Evolutionary conservation across 2,888 invertebrate species (phyloP).

Genomic region (Pharmacophagus antenor): DNA sequence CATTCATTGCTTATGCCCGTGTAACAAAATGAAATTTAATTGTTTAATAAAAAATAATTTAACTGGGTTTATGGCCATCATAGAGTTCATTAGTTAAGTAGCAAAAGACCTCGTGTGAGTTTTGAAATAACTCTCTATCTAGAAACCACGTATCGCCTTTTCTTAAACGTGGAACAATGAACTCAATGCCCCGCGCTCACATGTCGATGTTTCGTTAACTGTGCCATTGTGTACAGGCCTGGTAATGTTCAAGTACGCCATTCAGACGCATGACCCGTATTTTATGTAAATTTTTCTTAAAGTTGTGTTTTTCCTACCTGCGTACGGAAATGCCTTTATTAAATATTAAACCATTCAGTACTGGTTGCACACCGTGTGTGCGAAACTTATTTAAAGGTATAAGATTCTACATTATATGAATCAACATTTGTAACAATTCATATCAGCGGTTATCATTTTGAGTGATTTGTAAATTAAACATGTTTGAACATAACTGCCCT

Average conservation of each 20-base stretch:
- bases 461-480: no score
- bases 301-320: no score
- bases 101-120: constrained; percentile 27
- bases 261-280: background rate
- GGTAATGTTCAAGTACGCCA: background rate
- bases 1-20: background rate
- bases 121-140: constrained; percentile 19
- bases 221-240: constrained; percentile 19
- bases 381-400: no score
- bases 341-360: no score
- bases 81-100: constrained; percentile 10
- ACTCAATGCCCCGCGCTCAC: constrained; percentile 1
- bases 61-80: constrained; percentile 24
- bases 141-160: constrained; percentile 11
- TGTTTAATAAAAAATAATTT: background rate
- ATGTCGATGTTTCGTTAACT: constrained; percentile 8
- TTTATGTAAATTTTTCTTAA: background rate
- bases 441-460: no score
- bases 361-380: no score
- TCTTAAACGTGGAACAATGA: constrained; percentile 28
- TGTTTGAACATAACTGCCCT: no score
- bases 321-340: no score
- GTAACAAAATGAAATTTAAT: background rate
- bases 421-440: no score
- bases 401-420: no score